These are phyloP conservation scores for Musca domestica DNA, from an alignment of 1,140 invertebrate genomes.

Conservation along the genomic window DNA sequence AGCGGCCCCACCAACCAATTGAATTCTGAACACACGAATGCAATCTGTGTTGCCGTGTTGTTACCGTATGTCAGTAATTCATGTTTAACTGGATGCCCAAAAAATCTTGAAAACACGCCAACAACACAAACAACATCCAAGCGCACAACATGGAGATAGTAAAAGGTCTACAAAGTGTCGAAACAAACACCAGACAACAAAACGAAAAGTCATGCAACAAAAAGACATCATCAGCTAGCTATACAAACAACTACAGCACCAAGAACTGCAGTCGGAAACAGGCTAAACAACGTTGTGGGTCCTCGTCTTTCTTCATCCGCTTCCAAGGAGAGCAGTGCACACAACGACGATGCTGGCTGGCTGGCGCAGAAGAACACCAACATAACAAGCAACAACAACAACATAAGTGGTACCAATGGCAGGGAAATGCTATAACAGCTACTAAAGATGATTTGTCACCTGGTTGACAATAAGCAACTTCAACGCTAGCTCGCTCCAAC, in stretches of 20 bases:
- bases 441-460: conserved; percentile 29
- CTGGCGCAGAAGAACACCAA: conserved; percentile 11
- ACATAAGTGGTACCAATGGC: background rate
- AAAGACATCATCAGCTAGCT: background rate
- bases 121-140: conserved; percentile 4
- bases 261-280: conserved; percentile 5
- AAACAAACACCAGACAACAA: conserved; percentile 18
- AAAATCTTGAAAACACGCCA: background rate
- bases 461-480: conserved; percentile 28
- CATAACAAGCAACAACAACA: conserved; percentile 5
- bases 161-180: conserved; percentile 18
- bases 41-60: conserved; percentile 11
- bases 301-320: conserved; percentile 12
- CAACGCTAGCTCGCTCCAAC: conserved; percentile 13
- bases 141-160: background rate
- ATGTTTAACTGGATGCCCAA: conserved; percentile 19
- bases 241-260: background rate
- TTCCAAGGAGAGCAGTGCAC: background rate
- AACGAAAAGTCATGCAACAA: background rate
- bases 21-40: background rate
- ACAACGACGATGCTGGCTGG: conserved; percentile 23
- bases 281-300: conserved; percentile 24
- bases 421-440: conserved; percentile 16
- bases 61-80: conserved; percentile 16
- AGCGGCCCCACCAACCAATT: background rate